A percentile compares a stretch with the other conserved stretches of the same genome.
These are phyloP conservation scores for Alouatta palliata DNA, from an alignment of 2,113 vertebrate species.

Conservation along the genomic window DNA sequence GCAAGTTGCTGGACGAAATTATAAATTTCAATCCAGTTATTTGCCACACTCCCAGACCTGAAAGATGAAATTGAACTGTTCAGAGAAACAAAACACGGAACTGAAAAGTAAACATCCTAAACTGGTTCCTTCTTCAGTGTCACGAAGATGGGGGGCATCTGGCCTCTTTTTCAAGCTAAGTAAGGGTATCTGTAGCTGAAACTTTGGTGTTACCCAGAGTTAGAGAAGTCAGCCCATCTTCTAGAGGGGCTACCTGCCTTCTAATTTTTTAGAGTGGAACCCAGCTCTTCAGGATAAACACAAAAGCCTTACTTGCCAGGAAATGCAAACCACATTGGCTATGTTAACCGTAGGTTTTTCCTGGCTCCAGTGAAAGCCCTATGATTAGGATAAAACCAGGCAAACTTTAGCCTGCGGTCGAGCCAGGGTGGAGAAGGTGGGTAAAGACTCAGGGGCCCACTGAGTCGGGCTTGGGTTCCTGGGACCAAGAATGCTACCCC, in stretches of 20 bases:
- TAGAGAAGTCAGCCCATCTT: neutral
- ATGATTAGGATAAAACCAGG: neutral
- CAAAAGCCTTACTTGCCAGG: neutral
- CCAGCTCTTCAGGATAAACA: conserved; percentile 8
- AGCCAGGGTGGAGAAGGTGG: rapidly evolving
- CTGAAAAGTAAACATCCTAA: neutral
- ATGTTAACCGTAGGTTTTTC: neutral
- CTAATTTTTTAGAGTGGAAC: neutral
- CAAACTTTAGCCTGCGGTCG: neutral
- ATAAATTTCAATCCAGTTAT: conserved; percentile 93
- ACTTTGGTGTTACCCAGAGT: neutral
- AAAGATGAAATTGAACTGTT: conserved; percentile 59
- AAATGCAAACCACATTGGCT: conserved; percentile 15
- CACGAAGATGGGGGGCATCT: neutral
- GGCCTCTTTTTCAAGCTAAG: neutral
- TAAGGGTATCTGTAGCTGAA: neutral
- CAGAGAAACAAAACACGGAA: neutral
- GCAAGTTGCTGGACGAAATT: conserved; percentile 93
- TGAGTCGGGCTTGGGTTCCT: rapidly evolving
- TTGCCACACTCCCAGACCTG: conserved; percentile 93
- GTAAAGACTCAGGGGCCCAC: neutral
- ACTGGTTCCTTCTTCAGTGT: neutral
- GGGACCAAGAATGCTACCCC: neutral
- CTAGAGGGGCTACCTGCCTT: neutral
- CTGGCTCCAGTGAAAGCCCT: neutral